Percentiles rank a stretch among this genome's conserved stretches.
These are phyloP conservation scores for Drosophila anomelani DNA, from an alignment of 2,888 invertebrate genomes.

Conservation along the genomic window DNA sequence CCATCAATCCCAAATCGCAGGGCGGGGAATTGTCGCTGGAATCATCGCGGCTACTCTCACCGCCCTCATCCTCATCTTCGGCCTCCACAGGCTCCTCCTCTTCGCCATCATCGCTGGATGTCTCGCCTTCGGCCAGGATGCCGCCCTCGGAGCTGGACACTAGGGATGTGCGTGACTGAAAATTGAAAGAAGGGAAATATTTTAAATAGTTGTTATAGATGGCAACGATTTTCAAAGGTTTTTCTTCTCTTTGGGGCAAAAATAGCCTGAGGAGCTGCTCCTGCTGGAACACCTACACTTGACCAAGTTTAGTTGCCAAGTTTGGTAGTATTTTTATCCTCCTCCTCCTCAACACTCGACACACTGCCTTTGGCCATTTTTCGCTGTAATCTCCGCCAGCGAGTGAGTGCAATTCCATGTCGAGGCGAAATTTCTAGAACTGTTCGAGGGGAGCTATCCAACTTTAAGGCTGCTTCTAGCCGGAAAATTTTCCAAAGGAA, in stretches of 20 bases:
- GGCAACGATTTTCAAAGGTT: neutral
- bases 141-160: conserved; percentile 86
- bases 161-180: conserved; percentile 84
- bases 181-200: conserved; percentile 1
- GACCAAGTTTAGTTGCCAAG: conserved; percentile 19
- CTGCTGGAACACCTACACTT: conserved; percentile 7
- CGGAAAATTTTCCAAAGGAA: neutral
- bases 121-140: conserved; percentile 86
- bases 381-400: conserved; percentile 36
- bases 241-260: neutral
- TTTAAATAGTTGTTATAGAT: neutral
- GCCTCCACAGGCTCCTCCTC: conserved; percentile 79
- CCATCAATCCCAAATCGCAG: conserved; percentile 93
- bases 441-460: conserved; percentile 28
- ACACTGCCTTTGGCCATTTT: conserved; percentile 60
- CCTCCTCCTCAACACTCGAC: conserved; percentile 50
- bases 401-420: conserved; percentile 73
- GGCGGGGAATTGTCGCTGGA: conserved; percentile 87
- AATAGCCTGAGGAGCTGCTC: neutral
- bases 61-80: conserved; percentile 63
- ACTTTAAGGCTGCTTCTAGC: conserved; percentile 49
- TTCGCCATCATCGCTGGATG: conserved; percentile 85
- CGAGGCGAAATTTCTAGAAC: conserved; percentile 41
- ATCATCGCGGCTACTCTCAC: conserved; percentile 86
- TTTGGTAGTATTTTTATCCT: neutral